These are phyloP conservation scores for Drosophila seguyi DNA, from an alignment of 1,140 invertebrate species.

Conservation along the genomic window DNA sequence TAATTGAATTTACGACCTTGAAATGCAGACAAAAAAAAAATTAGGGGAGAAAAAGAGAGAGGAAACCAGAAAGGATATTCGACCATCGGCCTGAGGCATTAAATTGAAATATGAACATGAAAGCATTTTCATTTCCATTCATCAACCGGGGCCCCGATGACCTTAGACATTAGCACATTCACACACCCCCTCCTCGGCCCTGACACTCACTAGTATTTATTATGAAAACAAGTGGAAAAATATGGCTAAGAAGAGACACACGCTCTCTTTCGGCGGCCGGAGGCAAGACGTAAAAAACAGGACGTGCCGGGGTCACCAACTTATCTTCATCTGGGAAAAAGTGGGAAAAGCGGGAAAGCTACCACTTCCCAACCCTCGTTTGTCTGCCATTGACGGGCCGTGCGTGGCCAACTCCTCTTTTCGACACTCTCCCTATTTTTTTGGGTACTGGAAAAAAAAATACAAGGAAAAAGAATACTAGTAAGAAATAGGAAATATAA, in stretches of 20 bases:
- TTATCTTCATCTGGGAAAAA: conserved; percentile 65
- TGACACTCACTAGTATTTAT: conserved; percentile 39
- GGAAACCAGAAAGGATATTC: conserved; percentile 38
- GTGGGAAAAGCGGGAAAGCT: conserved; percentile 6
- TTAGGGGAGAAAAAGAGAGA: neutral
- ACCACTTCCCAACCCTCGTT: conserved; percentile 25
- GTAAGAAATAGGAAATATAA: neutral
- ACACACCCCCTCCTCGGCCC: conserved; percentile 25
- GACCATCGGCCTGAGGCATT: conserved; percentile 37
- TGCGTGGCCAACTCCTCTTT: conserved; percentile 31
- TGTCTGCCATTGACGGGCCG: conserved; percentile 71
- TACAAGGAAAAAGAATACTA: neutral
- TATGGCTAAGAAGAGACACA: no score
- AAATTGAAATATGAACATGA: conserved; percentile 81
- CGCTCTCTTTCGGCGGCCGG: neutral
- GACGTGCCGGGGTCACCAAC: conserved; percentile 70
- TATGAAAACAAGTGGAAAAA: conserved; percentile 46
- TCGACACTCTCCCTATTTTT: conserved; percentile 21
- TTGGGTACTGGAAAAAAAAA: neutral
- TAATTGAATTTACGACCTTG: conserved; percentile 68
- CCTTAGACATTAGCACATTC: conserved; percentile 81
- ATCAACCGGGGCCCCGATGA: conserved; percentile 55
- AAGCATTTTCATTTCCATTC: conserved; percentile 76
- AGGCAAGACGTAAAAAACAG: conserved; percentile 50
- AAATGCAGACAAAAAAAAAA: conserved; percentile 30